Conservation (phyloP, 30 jellyfish, hydroid and myxozoan genomes). For the Aurelia aurita region DNA sequence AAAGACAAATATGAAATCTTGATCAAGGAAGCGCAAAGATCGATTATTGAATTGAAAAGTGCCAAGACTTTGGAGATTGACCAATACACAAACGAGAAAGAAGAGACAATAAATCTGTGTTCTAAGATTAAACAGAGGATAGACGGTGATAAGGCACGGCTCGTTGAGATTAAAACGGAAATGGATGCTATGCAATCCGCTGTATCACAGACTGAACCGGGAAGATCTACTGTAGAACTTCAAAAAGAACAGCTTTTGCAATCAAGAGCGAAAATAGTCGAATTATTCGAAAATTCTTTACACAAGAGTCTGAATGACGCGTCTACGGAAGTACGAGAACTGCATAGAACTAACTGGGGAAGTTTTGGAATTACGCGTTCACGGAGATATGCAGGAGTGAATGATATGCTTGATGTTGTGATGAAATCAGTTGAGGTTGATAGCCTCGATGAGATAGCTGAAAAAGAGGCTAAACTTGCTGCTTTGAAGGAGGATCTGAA, state of each 20-base stretch:
- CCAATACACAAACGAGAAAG: slow-evolving; percentile 50
- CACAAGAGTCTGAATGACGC: slow-evolving; percentile 52
- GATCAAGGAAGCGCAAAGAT: slow-evolving; percentile 65
- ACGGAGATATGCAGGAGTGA: slow-evolving; percentile 20
- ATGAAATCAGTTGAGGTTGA: slow-evolving; percentile 56
- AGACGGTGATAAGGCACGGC: slow-evolving; percentile 29
- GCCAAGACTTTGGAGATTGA: slow-evolving; percentile 65
- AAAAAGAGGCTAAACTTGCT: slow-evolving; percentile 55
- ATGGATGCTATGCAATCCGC: not conserved
- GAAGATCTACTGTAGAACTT: not conserved
- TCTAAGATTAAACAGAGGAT: slow-evolving; percentile 41
- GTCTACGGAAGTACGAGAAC: slow-evolving; percentile 27
- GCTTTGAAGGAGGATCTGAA: slow-evolving; percentile 19
- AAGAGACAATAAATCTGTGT: slow-evolving; percentile 18
- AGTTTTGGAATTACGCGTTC: slow-evolving; percentile 32
- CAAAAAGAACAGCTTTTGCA: slow-evolving; percentile 60
- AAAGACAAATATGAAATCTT: slow-evolving; percentile 31
- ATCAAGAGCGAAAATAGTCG: slow-evolving; percentile 68
- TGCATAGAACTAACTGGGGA: slow-evolving; percentile 65
- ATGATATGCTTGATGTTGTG: slow-evolving; percentile 32
- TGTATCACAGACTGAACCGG: not conserved
- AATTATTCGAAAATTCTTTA: slow-evolving; percentile 64
- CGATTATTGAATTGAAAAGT: slow-evolving; percentile 62
- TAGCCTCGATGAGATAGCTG: slow-evolving; percentile 63
- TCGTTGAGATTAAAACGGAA: slow-evolving; percentile 28